These are phyloP conservation scores for Drosophila ochracea DNA, from an alignment of 2,888 invertebrate species.

Conservation along the genomic window DNA sequence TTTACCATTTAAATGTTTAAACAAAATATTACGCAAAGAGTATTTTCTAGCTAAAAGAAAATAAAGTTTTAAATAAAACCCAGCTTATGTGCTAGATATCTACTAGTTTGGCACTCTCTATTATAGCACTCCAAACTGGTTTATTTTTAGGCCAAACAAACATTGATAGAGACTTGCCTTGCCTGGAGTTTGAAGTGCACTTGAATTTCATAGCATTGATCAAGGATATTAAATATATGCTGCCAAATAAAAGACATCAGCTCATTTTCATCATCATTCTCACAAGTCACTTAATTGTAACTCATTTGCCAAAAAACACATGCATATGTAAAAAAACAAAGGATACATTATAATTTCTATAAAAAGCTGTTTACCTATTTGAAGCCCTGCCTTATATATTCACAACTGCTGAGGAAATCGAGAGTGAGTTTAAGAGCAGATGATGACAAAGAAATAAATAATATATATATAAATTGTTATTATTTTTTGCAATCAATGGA, in stretches of 20 bases:
- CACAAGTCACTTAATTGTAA: too few relatives aligned
- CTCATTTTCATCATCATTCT: neutral
- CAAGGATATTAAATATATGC: neutral
- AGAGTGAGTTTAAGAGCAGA: neutral
- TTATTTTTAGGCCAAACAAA: neutral
- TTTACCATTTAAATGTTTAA: rapidly evolving
- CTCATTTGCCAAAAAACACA: too few relatives aligned
- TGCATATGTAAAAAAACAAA: too few relatives aligned
- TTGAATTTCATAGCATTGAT: conserved; percentile 18
- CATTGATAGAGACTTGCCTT: conserved; percentile 15
- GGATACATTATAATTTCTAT: neutral
- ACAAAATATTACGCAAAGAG: neutral
- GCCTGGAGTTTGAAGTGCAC: conserved; percentile 15
- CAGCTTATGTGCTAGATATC: neutral
- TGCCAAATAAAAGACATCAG: neutral
- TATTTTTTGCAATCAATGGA: neutral
- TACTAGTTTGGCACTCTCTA: neutral
- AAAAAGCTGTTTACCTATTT: too few relatives aligned
- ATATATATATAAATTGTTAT: neutral
- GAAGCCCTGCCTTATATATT: too few relatives aligned
- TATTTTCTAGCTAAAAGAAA: neutral
- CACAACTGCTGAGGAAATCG: neutral
- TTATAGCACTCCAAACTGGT: too few relatives aligned
- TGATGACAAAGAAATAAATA: neutral
- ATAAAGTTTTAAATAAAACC: neutral